Base-by-base conservation (phyloP, 2,797 vertebrate genomes). In the Falco cherrug region DNA sequence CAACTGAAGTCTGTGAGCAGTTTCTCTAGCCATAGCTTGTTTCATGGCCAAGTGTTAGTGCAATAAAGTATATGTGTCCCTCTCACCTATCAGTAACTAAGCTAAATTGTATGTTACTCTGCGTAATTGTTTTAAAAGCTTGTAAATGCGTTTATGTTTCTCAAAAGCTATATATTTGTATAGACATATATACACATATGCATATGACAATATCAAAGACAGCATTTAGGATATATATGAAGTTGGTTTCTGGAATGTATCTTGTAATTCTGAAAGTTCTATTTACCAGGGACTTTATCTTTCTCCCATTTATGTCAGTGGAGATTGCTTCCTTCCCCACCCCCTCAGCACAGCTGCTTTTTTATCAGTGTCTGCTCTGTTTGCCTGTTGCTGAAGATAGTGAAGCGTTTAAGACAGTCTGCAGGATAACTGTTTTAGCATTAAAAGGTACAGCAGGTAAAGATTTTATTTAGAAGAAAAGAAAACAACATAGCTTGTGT, bases 221-320 rank as follows among this genome's bases (percentile, higher is more conserved):
- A 83, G 16, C 41, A 21, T 63, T 89, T 75, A 35, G 65, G 48
- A 47, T 59, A 16, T 20, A 26, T 18, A 13, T 59, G 39, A 80
- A 54, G 22, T 45, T 93, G 68, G 21, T 15, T 82, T 76, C 31
- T 85, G 54, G 37, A 91, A 57, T 18, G 3, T 35, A 3, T 79
- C 35, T 77, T 75, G 41, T 83, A 61, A 65, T 83, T 93, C 50
- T 93, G 63, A 47, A 76, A 28, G 31, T 80, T 85, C 47, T 60
- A 0, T 13, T 80, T n/a, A 18, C 31, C 45, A 53, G 50, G 24
- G 29, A 13, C 45, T 71, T 59, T 19, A 0, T 22, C 43, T 59
- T 71, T 70, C 53, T 84, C 13, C 59, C 33, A 5, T 39, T 77
- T 31, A 2, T 74, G 16, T n/a, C 65, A n/a, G 21, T 50, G 61